Percentiles rank a stretch among this genome's conserved stretches.
These are phyloP conservation scores for Hypocryptadius cinnamomeus DNA, from an alignment of 2,113 vertebrate species.

Conservation along the genomic window DNA sequence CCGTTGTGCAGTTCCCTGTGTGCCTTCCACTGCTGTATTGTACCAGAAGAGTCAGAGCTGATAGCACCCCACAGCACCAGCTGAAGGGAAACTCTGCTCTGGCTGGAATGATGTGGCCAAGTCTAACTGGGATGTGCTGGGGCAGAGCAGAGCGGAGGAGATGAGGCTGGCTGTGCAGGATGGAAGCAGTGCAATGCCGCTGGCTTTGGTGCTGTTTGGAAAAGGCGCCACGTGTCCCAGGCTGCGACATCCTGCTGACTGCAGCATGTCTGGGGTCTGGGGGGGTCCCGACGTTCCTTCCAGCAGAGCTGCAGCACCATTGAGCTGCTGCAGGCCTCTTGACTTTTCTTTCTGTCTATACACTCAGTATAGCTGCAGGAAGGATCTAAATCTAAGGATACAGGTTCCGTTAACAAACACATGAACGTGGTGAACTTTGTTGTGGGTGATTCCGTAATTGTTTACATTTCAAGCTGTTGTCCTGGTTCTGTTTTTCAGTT, in stretches of 20 bases:
- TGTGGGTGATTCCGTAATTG: background rate
- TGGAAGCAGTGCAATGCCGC: background rate
- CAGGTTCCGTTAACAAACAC: background rate
- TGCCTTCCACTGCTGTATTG: background rate
- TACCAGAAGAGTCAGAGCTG: background rate
- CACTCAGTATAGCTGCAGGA: background rate
- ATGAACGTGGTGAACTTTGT: background rate
- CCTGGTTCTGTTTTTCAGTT: background rate
- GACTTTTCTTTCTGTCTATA: background rate
- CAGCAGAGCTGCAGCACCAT: background rate
- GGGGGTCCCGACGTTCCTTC: rapidly evolving
- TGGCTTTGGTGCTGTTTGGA: background rate
- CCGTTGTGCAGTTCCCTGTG: rapidly evolving
- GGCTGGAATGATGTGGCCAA: background rate
- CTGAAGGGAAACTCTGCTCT: background rate
- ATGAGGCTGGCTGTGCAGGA: background rate
- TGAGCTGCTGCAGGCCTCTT: background rate
- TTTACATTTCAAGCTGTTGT: background rate
- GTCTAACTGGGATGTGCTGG: background rate
- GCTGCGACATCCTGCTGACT: background rate
- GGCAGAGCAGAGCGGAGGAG: background rate
- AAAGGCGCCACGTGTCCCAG: rapidly evolving
- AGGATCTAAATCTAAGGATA: background rate
- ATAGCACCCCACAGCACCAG: background rate
- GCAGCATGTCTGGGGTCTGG: background rate